Evolutionary conservation across 2,113 vertebrate species (phyloP), one percentile per base, ranked within the genome.

Genomic region (Oreotrochilus melanogaster): DNA sequence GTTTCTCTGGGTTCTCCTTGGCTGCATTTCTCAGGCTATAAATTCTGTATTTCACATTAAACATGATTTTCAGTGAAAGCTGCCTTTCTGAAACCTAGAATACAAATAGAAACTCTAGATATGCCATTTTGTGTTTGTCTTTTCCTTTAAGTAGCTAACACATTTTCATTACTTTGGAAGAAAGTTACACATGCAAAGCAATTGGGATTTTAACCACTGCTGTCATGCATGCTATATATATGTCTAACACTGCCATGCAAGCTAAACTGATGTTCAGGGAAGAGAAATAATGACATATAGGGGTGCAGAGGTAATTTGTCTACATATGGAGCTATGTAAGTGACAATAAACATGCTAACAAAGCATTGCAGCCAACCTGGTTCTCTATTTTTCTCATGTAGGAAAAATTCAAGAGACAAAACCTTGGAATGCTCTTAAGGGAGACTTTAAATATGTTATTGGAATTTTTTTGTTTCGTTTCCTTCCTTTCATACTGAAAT

Each of bases 41-140:
- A 94, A 93, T 86, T 90, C 82, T 83, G n/a, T 67, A 67, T 74
- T 82, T 71, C 71, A n/a, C n/a, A 88, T 61, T 92, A 80, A 92
- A 83, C 89, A 88, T 12, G 21, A 62, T 75, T 82, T 84, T 62
- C 69, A 73, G 31, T 1, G 12, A 58, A 35, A 79, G 76, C 50
- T 75, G 43, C 62, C 57, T 94, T 93, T 92, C 53, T 51, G 37
- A 89, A 92, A 64, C 42, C n/a, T 67, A 18, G 76, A 83, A 48
- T 60, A 86, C 50, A 83, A 95, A 83, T 3, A 79, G 51, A 92
- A 89, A 78, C 70, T 70, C 94, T 71, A 94, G 78, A 79, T 62
- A 65, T n/a, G 60, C 30, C 88, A 67, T 82, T 92, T 54, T 66
- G 27, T 53, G 58, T 89, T 95, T 88, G 85, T 8, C 92, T 81